These are phyloP conservation scores for Aelia acuminata DNA, from an alignment of 2,888 invertebrate species.

Conservation along the genomic window DNA sequence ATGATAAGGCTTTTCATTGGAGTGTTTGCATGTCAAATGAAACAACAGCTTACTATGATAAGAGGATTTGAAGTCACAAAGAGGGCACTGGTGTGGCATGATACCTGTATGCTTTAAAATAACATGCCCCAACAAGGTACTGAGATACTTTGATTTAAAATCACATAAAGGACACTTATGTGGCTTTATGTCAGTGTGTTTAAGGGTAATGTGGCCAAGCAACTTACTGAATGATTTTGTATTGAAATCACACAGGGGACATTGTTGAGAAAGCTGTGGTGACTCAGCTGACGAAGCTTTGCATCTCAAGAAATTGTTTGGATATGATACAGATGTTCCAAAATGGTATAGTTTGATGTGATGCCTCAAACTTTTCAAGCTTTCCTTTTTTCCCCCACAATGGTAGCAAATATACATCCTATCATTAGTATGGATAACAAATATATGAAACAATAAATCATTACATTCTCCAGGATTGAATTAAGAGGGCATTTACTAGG, in stretches of 20 bases:
- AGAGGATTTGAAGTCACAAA: too few species aligned
- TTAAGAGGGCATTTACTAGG: background rate
- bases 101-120: background rate
- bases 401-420: background rate
- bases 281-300: background rate
- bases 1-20: too few species aligned
- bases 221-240: background rate
- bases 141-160: background rate
- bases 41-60: too few species aligned
- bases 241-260: background rate
- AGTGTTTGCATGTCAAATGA: too few species aligned
- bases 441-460: background rate
- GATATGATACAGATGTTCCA: background rate
- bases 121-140: background rate
- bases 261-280: background rate
- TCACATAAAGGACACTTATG: slow-evolving; percentile 2
- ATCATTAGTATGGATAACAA: background rate
- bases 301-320: background rate
- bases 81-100: too few species aligned
- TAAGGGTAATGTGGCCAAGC: background rate
- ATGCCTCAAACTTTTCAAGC: slow-evolving; percentile 1
- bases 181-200: slow-evolving; percentile 11
- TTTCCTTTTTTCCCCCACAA: background rate
- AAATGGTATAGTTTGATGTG: background rate
- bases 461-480: background rate